Conservation (phyloP, 1,140 invertebrate genomes). For the Aphelenchoides avenae region DNA sequence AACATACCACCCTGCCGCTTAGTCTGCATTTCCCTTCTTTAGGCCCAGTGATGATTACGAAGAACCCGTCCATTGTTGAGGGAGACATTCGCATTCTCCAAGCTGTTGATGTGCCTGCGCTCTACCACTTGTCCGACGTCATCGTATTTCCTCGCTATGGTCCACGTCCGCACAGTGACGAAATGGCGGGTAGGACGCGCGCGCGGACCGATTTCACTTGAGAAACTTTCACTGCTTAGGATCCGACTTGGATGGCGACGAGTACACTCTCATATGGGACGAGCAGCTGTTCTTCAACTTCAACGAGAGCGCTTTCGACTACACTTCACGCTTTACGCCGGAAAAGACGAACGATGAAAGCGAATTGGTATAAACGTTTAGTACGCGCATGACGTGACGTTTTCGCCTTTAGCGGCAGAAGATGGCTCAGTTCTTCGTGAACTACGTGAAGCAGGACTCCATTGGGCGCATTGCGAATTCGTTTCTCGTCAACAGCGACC, state of each 20-base stretch:
- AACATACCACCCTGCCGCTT: too few species aligned
- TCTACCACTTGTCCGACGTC: slow-evolving; percentile 61
- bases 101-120: slow-evolving; percentile 57
- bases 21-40: background rate
- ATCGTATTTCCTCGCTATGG: slow-evolving; percentile 61
- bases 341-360: slow-evolving; percentile 10
- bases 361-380: slow-evolving; percentile 9
- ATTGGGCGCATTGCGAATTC: slow-evolving; percentile 55
- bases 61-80: slow-evolving; percentile 61
- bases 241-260: slow-evolving; percentile 61
- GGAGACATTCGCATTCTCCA: slow-evolving; percentile 61
- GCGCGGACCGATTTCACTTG: too few species aligned
- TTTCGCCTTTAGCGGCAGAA: slow-evolving; percentile 32
- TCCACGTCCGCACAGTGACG: slow-evolving; percentile 61
- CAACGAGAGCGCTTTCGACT: slow-evolving; percentile 58
- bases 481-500: slow-evolving; percentile 56
- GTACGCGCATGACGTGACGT: too few species aligned
- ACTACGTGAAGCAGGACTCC: slow-evolving; percentile 55
- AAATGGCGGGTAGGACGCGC: slow-evolving; percentile 59
- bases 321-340: slow-evolving; percentile 38
- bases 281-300: slow-evolving; percentile 48
- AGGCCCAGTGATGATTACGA: slow-evolving; percentile 59
- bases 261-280: slow-evolving; percentile 61
- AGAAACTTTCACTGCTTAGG: too few species aligned
- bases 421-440: slow-evolving; percentile 56